These are phyloP conservation scores for Laticauda laticaudata DNA, from an alignment of 2,113 vertebrate species.

Conservation along the genomic window DNA sequence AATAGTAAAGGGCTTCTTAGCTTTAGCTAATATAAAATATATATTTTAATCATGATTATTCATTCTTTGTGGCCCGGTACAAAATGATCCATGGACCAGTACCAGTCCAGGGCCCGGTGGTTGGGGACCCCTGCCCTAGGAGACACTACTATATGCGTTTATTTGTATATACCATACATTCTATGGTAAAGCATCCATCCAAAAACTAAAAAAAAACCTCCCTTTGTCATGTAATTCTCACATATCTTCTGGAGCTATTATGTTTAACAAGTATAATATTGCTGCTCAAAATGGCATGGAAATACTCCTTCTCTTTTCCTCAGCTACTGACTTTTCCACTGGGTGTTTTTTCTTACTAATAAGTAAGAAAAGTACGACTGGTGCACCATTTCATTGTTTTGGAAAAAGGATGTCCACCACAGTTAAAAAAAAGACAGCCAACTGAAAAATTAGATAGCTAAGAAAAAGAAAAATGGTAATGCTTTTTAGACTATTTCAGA, in stretches of 20 bases:
- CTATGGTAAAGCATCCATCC: not conserved
- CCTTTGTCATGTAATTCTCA: not conserved
- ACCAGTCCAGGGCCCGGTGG: too few species aligned
- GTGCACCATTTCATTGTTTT: not conserved
- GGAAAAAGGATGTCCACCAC: not conserved
- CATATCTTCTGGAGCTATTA: not conserved
- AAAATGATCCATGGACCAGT: too few species aligned
- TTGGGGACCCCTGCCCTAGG: too few species aligned
- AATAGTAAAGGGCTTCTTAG: too few species aligned
- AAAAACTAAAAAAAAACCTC: not conserved
- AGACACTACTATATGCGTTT: not conserved
- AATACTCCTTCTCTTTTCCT: not conserved
- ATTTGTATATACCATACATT: not conserved
- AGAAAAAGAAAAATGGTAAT: not conserved
- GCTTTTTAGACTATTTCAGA: not conserved
- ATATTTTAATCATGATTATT: too few species aligned
- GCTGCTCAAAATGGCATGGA: not conserved
- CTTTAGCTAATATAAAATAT: too few species aligned
- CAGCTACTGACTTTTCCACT: not conserved
- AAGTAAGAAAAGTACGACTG: not conserved
- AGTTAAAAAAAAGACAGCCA: not conserved
- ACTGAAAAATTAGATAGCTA: not conserved
- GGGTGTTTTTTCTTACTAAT: not conserved
- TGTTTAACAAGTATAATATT: not conserved
- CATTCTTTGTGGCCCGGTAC: too few species aligned